These are phyloP conservation scores for Lymantria dispar DNA, from an alignment of 2,888 invertebrate species.

Conservation along the genomic window DNA sequence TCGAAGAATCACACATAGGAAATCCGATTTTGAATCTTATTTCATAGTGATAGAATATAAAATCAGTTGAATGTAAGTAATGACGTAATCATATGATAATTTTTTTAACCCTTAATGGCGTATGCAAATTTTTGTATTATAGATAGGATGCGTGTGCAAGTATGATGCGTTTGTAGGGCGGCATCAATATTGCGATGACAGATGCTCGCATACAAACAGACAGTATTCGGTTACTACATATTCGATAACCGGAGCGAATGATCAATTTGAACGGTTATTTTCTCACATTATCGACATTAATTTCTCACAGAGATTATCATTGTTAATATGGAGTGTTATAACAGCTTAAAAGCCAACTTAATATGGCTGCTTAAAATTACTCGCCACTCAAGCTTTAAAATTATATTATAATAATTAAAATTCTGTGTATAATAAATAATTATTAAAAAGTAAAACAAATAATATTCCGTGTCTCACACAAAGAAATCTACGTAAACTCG, in stretches of 20 bases:
- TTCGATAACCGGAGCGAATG: conserved; percentile 31
- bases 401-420: too few relatives aligned
- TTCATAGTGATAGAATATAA: conserved; percentile 13
- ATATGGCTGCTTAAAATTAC: too few relatives aligned
- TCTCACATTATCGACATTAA: conserved; percentile 10
- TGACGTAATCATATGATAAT: conserved; percentile 52
- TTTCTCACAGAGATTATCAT: neutral
- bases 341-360: too few relatives aligned
- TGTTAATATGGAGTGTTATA: neutral
- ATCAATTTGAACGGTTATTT: conserved; percentile 14
- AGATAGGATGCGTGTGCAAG: conserved; percentile 44
- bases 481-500: too few relatives aligned
- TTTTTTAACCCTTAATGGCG: conserved; percentile 69
- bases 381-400: too few relatives aligned
- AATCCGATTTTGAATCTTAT: conserved; percentile 22
- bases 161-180: conserved; percentile 50
- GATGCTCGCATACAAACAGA: conserved; percentile 63
- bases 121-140: conserved; percentile 69
- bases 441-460: too few relatives aligned
- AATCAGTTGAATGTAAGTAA: conserved; percentile 10
- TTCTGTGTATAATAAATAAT: too few relatives aligned
- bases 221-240: conserved; percentile 57
- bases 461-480: too few relatives aligned
- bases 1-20: conserved; percentile 30
- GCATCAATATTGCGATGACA: conserved; percentile 73